A percentile compares a stretch with the other conserved stretches of the same genome.
Evolutionary conservation across 2,888 invertebrate genomes (phyloP).

Genomic region (Cheilosia vernalis): DNA sequence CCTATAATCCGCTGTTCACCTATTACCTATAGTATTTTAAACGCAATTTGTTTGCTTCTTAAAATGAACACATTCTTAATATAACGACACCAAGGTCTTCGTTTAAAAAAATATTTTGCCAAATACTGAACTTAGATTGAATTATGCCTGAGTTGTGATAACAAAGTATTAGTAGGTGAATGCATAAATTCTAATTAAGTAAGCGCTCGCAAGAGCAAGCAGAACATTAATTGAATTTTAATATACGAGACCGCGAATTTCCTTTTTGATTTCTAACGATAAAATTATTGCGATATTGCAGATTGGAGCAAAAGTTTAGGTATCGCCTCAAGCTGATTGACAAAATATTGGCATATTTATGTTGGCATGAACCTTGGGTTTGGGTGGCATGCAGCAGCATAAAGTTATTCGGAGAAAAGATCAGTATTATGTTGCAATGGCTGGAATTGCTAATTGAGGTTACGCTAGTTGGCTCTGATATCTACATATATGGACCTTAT

Average conservation of each 20-base stretch:
- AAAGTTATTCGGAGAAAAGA: neutral
- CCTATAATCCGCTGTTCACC: conserved; percentile 1
- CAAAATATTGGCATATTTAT: neutral
- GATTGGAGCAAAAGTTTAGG: neutral
- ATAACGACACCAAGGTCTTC: conserved; percentile 7
- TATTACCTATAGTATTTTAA: conserved; percentile 2
- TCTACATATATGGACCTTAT: too few species aligned
- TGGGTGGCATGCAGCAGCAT: neutral
- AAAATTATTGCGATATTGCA: too few species aligned
- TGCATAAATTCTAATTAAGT: conserved; percentile 31
- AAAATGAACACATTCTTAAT: neutral
- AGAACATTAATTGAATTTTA: neutral
- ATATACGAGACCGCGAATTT: neutral
- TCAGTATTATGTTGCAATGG: neutral
- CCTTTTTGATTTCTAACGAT: too few species aligned
- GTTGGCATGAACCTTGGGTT: neutral
- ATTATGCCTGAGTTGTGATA: neutral
- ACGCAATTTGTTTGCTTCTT: neutral
- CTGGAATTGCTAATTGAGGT: too few species aligned
- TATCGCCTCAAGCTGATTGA: neutral
- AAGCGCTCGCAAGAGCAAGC: neutral
- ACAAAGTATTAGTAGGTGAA: neutral
- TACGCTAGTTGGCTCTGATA: too few species aligned
- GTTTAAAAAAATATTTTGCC: neutral
- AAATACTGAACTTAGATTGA: neutral